Conservation (phyloP, 2,888 invertebrate genomes). For the Malachius bipustulatus region DNA sequence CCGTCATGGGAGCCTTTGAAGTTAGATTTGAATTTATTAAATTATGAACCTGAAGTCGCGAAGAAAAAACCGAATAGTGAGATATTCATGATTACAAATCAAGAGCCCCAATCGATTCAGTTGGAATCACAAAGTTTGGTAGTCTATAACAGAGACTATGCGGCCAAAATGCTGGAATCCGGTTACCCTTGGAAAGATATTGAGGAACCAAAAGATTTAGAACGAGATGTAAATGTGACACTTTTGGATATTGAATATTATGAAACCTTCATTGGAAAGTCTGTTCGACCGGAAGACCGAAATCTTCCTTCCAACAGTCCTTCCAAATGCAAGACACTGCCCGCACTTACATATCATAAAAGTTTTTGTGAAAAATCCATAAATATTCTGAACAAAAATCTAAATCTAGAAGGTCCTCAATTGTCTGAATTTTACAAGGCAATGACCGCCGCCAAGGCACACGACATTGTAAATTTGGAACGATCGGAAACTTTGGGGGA, state of each 20-base stretch:
- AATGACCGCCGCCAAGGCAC: constrained; percentile 57
- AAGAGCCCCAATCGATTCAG: background rate
- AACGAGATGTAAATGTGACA: constrained; percentile 46
- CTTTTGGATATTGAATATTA: constrained; percentile 60
- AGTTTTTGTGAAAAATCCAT: constrained; percentile 21
- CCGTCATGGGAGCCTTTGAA: constrained; percentile 23
- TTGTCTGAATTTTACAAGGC: constrained; percentile 44
- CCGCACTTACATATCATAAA: constrained; percentile 27
- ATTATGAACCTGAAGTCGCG: constrained; percentile 17
- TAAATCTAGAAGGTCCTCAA: constrained; percentile 37
- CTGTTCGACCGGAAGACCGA: background rate
- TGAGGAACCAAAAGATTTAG: constrained; percentile 58
- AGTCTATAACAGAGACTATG: constrained; percentile 27
- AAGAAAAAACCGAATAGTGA: background rate
- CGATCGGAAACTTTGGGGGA: constrained; percentile 82
- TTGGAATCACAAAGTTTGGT: constrained; percentile 8
- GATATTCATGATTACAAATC: background rate
- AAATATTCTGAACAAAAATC: constrained; percentile 14
- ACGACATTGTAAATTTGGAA: constrained; percentile 70
- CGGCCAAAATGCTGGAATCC: constrained; percentile 37
- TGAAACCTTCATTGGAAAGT: constrained; percentile 28
- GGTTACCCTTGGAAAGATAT: constrained; percentile 39
- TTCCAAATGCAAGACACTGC: constrained; percentile 20
- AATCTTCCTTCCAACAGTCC: background rate
- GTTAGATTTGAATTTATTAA: constrained; percentile 26